Base-by-base conservation (phyloP, 1,140 invertebrate genomes). In the Zaprionus nigranus region DNA sequence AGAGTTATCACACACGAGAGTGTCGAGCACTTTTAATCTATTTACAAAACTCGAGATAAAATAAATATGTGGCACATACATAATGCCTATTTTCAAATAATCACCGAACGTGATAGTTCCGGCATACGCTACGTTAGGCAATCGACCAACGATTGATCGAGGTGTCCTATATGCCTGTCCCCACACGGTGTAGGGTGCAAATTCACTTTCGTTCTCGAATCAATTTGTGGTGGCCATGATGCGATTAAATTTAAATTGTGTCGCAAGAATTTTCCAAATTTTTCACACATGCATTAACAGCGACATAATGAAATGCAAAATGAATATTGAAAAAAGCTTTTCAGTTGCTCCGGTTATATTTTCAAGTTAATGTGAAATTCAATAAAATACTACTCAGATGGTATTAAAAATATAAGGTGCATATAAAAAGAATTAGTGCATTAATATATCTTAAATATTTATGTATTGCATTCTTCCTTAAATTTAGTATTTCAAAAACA, bases 41-140 rank as follows among this genome's bases (percentile, higher is more conserved):
- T 87, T 88, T 87, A 87, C 85, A 87, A 87, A 88, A 88, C 58
- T 76, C 68, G 51, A 73, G 73, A 72, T 40, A 71, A 71, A 70
- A 78, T 65, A 49, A 71, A 71, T 75, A 78, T 65, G 57, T 63
- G 60, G 30, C 72, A 51, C 59, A 75, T 15, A 75, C 43, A 70
- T 58, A 68, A 60, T 54, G n/a, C 34, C 72, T 69, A 74, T 83
- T 83, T 75, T 78, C 63, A 73, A 78, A 85, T 38, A 61, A 49
- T 60, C 75, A 36, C 20, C 12, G 40, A 70, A 59, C 53, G 40
- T 75, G 34, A 20, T 13, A 64, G 68, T 66, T 79, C 60, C 59
- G 72, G 66, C 66, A 75, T 70, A 58, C 72, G n/a, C 66, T 74
- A 69, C 71, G 36, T 36, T 13, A 30, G 5, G 7, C 20, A 70